phyloP scores from a whole-genome alignment of 2,888 invertebrate genomes.

The Eristalis pertinax region DNA sequence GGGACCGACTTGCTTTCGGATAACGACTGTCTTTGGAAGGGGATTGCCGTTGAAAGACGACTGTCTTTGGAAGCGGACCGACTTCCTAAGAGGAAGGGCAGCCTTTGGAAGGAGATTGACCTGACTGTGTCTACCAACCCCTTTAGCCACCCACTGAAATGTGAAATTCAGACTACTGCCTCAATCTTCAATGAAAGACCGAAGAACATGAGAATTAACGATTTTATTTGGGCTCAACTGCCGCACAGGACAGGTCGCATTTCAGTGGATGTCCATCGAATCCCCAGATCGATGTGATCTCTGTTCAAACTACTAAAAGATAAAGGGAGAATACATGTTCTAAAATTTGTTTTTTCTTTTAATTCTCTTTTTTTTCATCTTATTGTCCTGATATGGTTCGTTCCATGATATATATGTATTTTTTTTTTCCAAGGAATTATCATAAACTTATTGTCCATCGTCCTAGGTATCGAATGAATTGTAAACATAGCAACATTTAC shows the following conservation, averaged over 20 bases:
- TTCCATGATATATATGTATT: constrained; percentile 47
- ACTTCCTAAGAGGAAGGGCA: no score
- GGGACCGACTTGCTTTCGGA: no score
- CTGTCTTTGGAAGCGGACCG: no score
- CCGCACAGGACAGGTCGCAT: background rate
- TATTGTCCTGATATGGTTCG: constrained; percentile 71
- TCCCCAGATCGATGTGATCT: background rate
- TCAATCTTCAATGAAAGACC: no score
- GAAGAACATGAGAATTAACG: background rate
- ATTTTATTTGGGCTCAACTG: background rate
- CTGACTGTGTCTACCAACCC: no score
- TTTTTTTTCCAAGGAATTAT: constrained; percentile 63
- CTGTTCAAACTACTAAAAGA: background rate
- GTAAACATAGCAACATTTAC: constrained; percentile 55
- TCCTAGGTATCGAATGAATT: constrained; percentile 62
- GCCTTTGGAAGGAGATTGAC: no score
- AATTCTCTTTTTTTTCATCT: background rate
- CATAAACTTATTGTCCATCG: constrained; percentile 70
- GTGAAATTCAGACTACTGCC: background rate
- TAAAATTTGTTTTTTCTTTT: constrained; percentile 36
- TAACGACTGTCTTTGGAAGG: no score
- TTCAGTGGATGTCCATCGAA: background rate
- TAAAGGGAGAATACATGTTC: constrained; percentile 55
- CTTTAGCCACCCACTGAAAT: background rate
- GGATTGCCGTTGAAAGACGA: no score